These are phyloP conservation scores for Selenia dentaria DNA, from an alignment of 2,888 invertebrate genomes.

Conservation along the genomic window DNA sequence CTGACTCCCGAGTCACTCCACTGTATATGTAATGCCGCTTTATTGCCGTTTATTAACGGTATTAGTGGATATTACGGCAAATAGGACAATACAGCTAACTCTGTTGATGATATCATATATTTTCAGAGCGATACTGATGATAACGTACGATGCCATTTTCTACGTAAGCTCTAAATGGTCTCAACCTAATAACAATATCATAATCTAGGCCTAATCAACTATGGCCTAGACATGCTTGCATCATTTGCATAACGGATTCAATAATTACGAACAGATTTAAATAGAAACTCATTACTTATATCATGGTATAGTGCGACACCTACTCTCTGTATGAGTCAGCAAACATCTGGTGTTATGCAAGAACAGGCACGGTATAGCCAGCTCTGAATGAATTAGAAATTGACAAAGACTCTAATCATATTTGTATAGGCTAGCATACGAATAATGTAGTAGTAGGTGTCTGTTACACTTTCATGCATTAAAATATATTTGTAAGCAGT, in stretches of 20 bases:
- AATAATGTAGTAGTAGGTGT: too few relatives aligned
- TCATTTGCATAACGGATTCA: slow-evolving; percentile 15
- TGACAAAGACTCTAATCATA: slow-evolving; percentile 27
- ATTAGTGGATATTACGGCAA: slow-evolving; percentile 24
- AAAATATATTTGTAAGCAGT: too few relatives aligned
- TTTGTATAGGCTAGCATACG: slow-evolving; percentile 9
- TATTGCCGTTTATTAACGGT: slow-evolving; percentile 28
- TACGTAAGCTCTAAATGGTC: slow-evolving; percentile 19
- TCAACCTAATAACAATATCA: neutral
- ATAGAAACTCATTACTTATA: slow-evolving; percentile 47
- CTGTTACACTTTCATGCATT: too few relatives aligned
- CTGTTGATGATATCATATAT: slow-evolving; percentile 40
- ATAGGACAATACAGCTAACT: slow-evolving; percentile 9
- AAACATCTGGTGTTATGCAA: slow-evolving; percentile 69
- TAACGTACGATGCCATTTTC: slow-evolving; percentile 25
- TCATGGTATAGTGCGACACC: slow-evolving; percentile 53
- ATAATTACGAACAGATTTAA: slow-evolving; percentile 12
- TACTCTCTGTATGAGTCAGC: slow-evolving; percentile 63
- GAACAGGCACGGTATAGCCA: slow-evolving; percentile 32
- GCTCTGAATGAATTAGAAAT: slow-evolving; percentile 31
- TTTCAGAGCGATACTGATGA: slow-evolving; percentile 30
- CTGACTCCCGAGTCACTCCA: slow-evolving; percentile 35
- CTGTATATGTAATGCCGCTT: slow-evolving; percentile 35
- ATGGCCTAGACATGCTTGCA: slow-evolving; percentile 11
- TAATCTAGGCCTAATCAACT: too few relatives aligned